A percentile compares a stretch with the other conserved stretches of the same genome.
Evolutionary conservation across 2,113 vertebrate genomes (phyloP).

Genomic region (Delphinapterus leucas): DNA sequence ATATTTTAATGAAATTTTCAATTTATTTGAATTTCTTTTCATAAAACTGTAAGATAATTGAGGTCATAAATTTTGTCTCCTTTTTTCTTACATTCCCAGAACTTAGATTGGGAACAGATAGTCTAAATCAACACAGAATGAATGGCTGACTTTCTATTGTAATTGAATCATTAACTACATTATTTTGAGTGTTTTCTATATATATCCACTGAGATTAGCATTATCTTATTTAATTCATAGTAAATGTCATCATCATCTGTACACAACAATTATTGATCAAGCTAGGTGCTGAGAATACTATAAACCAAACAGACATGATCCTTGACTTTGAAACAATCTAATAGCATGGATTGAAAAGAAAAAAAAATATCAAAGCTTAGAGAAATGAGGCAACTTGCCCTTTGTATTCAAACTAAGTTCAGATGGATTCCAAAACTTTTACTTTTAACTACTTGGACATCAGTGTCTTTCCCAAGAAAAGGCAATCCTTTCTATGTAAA

Average conservation of each 20-base stretch:
- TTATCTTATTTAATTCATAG: slow-evolving; percentile 13
- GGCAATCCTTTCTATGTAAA: neutral
- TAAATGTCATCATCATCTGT: neutral
- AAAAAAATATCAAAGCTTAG: neutral
- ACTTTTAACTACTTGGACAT: neutral
- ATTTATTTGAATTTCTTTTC: neutral
- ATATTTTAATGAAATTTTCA: neutral
- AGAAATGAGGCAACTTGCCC: neutral
- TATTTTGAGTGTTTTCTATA: neutral
- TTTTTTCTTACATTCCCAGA: neutral
- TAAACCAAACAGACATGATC: neutral
- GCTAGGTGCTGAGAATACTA: neutral
- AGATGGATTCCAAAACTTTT: neutral
- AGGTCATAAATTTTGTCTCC: neutral
- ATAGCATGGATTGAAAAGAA: neutral
- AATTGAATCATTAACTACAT: neutral
- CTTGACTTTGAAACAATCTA: neutral
- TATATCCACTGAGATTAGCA: neutral
- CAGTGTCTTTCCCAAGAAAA: neutral
- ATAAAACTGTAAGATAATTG: neutral
- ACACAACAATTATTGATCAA: neutral
- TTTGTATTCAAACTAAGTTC: neutral
- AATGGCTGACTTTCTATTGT: neutral
- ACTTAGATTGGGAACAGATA: neutral
- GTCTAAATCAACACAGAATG: neutral